These are phyloP conservation scores for Calcarius lapponicus DNA, from an alignment of 2,797 vertebrate genomes.

Conservation along the genomic window DNA sequence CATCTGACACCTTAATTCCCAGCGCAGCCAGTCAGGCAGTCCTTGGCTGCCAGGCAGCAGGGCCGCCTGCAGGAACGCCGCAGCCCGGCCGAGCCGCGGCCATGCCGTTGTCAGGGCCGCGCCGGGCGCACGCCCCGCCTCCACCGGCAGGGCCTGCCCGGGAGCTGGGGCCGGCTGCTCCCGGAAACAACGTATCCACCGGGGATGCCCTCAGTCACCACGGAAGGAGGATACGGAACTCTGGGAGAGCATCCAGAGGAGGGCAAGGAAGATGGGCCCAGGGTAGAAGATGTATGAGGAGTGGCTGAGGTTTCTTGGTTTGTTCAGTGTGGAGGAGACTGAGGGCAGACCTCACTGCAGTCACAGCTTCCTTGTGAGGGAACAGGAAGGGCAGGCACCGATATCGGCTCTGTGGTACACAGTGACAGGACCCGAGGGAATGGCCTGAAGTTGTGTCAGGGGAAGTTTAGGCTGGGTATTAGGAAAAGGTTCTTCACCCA, in stretches of 20 bases:
- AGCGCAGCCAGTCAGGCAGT: background rate
- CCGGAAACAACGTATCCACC: background rate
- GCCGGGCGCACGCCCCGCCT: accelerated
- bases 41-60: accelerated
- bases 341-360: background rate
- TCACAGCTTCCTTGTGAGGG: accelerated
- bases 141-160: accelerated
- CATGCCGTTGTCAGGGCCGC: accelerated
- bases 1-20: accelerated
- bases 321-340: too few species aligned
- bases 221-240: accelerated
- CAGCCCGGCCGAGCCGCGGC: background rate
- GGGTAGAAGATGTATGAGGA: too few species aligned
- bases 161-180: accelerated
- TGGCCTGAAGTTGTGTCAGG: background rate
- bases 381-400: background rate
- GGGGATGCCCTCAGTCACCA: background rate
- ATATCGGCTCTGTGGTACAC: accelerated
- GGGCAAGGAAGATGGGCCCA: too few species aligned
- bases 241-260: background rate
- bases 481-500: background rate
- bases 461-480: accelerated
- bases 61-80: accelerated
- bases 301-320: accelerated
- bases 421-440: accelerated